Evolutionary conservation across 2,797 vertebrate genomes (phyloP), one percentile per base, ranked within the genome.

Genomic region (Ataeniobius toweri): DNA sequence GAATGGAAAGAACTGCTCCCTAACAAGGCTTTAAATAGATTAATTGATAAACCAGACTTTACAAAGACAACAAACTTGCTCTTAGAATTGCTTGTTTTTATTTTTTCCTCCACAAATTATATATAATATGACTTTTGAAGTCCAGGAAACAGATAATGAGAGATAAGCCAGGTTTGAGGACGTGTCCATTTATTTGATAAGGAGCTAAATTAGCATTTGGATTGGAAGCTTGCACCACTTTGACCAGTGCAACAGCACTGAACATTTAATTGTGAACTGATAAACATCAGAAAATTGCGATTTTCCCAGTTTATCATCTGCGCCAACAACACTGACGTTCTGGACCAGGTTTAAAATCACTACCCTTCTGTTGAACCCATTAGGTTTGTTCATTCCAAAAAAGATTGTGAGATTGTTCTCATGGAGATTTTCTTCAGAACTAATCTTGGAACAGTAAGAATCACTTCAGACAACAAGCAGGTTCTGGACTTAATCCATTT

Each of bases 61-160:
- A 53, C 26, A 84, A 84, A 85, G 51, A 58, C 69, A 72, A 78
- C 75, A 90, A 87, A 88, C 83, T 84, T 39, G 3, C 22, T 75
- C 6, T 73, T 76, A 71, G 61, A 69, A 67, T 71, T 20, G 53
- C 76, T 84, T 89, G 74, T 78, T 87, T 87, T 56, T 31, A 70
- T 61, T 71, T 72, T 31, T 70, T 48, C 3, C 84, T 70, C 36
- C 9, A 24, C 51, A 71, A 72, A 72, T 76, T 67, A 77, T 44
- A 31, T 31, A 31, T 31, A 31, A 31, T 31, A 31, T 31, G 31
- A 31, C 31, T 31, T 31, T 22, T 44, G 72, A 4, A 28, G 53
- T n/a, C 39, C 22, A 12, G 36, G 41, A 44, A 68, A 41, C 22
- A 70, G 41, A 70, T 46, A 59, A 28, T 24, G 26, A 48, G 18